Base-by-base conservation (phyloP, 2,888 invertebrate species). In the Hoplodrina blanda region DNA sequence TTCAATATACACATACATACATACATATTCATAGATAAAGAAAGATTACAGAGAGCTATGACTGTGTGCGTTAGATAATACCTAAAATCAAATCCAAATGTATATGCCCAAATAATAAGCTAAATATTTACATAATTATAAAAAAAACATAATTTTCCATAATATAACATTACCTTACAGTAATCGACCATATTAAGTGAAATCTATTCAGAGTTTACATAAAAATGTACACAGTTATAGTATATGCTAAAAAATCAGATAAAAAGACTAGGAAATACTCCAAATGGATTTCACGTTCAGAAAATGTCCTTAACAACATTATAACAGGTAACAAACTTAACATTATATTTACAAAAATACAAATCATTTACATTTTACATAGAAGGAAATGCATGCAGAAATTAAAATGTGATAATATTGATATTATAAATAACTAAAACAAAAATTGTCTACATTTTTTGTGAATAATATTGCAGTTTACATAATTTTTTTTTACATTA, bases 281-380 rank as follows among this genome's bases (percentile, higher is more conserved):
- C 81, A 85, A 91, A 92, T 90, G 89, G 89, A 93, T 91, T 92
- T 86, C 80, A 90, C 91, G 88, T 72, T 83, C 87, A 90, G 91
- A 90, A 87, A 91, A 87, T 84, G 87, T 79, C 88, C 79, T 64
- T 81, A 83, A 81, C 83, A 85, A 79, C 76, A 78, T 79, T 83
- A 87, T 90, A 89, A 93, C 89, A 91, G 93, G 92, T 94, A 94
- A 94, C 94, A 92, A 83, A 89, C 92, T 91, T 92, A 91, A 78
- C 73, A 73, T 87, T 90, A 91, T 93, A 93, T 93, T 91, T 93
- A 94, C 93, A 89, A 83, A 86, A 80, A 74, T 85, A 84, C 81
- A 84, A 81, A 83, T 85, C 80, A 88, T 89, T 85, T 88, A 89
- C 87, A 87, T 80, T 82, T 73, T 80, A 80, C 73, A 84, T 84